phyloP scores from a whole-genome alignment of 1,140 invertebrate genomes.

The Pseudomyrmex gracilis region DNA sequence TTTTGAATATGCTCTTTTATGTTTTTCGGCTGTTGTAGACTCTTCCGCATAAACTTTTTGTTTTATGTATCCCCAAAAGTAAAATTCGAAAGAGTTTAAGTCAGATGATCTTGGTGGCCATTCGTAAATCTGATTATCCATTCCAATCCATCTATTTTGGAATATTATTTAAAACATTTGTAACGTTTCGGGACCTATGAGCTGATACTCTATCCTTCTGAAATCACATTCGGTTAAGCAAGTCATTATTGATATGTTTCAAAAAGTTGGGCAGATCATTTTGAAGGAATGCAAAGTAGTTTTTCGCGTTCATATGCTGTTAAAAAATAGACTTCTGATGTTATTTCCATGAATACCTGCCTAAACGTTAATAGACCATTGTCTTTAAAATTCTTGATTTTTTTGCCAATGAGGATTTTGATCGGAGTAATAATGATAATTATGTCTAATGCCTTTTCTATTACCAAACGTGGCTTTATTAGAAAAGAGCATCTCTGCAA shows the following conservation, averaged over 20 bases:
- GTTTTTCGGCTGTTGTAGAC: not conserved
- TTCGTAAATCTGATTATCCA: not conserved
- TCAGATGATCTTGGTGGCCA: not conserved
- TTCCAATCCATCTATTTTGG: not conserved
- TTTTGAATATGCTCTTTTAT: not conserved
- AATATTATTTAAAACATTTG: not conserved
- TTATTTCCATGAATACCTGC: constrained; percentile 57
- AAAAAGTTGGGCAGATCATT: constrained; percentile 6
- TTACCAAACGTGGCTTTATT: constrained; percentile 71
- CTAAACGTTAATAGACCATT: constrained; percentile 72
- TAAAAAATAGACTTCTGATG: constrained; percentile 68
- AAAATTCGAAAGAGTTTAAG: constrained; percentile 2
- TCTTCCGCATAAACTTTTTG: not conserved
- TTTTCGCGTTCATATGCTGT: constrained; percentile 56
- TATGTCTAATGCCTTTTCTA: constrained; percentile 54
- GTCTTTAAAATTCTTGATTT: constrained; percentile 63
- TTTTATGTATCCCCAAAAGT: constrained; percentile 3
- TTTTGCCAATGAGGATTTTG: constrained; percentile 70
- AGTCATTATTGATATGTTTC: not conserved
- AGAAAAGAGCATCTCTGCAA: constrained; percentile 5
- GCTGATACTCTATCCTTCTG: not conserved
- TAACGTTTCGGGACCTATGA: constrained; percentile 2
- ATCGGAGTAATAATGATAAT: constrained; percentile 63
- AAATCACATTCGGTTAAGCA: constrained; percentile 12
- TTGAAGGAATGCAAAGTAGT: not conserved